Evolutionary conservation across 2,797 vertebrate species (phyloP).

Genomic region (Mico argentatus): DNA sequence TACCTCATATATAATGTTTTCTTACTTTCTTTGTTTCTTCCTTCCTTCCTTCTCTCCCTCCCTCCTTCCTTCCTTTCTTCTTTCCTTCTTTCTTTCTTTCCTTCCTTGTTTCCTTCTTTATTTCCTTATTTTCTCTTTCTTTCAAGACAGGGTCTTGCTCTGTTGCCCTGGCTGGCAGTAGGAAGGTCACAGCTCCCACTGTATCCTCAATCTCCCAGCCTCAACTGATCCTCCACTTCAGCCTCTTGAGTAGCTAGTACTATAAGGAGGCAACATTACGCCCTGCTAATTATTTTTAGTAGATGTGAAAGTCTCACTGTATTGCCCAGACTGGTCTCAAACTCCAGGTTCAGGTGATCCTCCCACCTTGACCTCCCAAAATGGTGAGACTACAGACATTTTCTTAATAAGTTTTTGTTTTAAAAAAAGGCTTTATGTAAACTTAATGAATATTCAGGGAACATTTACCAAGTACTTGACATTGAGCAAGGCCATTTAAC

Average conservation of each 20-base stretch:
- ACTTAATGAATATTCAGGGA: not conserved
- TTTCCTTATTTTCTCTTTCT: not conserved
- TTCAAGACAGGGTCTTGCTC: not conserved
- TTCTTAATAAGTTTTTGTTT: not conserved
- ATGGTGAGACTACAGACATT: not conserved
- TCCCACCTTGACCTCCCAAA: not conserved
- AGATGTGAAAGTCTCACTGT: not conserved
- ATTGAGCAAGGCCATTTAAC: not conserved
- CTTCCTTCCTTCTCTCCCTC: rapidly evolving
- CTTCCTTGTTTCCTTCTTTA: no score
- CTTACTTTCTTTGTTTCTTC: not conserved
- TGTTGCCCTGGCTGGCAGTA: not conserved
- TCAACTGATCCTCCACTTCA: not conserved
- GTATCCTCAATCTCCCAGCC: not conserved
- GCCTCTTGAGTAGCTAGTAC: not conserved
- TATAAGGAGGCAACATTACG: not conserved
- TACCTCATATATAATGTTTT: not conserved
- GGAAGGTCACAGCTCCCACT: not conserved
- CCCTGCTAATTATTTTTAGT: not conserved
- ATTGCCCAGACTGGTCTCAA: not conserved
- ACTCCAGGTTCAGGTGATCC: not conserved
- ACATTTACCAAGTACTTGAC: not conserved
- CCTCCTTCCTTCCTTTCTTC: no score
- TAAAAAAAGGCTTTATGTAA: not conserved
- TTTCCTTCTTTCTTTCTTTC: no score